Percentiles rank a stretch among this genome's conserved stretches.
phyloP scores from a whole-genome alignment of 2,888 invertebrate genomes.

The Incurvaria masculella region DNA sequence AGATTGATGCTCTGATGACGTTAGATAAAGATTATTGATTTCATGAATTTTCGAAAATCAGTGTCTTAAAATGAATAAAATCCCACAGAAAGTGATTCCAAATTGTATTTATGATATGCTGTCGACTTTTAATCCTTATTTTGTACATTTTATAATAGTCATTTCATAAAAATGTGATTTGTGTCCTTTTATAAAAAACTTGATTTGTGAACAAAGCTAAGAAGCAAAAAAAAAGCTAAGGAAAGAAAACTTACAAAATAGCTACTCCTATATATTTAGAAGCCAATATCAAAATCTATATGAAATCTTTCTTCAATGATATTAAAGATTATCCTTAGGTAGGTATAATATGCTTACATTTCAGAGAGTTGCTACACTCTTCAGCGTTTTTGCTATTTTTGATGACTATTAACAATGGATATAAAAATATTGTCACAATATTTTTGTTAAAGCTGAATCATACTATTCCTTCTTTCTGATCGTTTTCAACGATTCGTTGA shows the following conservation, averaged over 20 bases:
- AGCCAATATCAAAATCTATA: background rate
- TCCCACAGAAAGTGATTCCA: constrained; percentile 26
- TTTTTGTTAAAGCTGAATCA: too few species aligned
- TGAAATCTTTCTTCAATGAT: constrained; percentile 11
- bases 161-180: background rate
- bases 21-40: too few species aligned
- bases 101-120: constrained; percentile 48
- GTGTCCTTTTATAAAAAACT: background rate
- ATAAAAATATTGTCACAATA: background rate
- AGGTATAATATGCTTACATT: background rate
- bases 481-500: too few species aligned
- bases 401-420: background rate
- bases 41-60: background rate
- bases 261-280: background rate
- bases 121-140: constrained; percentile 27
- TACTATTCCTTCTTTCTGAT: too few species aligned
- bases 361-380: background rate
- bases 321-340: background rate
- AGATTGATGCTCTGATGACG: too few species aligned
- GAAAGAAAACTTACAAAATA: background rate
- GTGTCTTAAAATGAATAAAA: constrained; percentile 13
- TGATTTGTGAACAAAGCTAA: background rate
- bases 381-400: background rate
- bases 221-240: background rate
- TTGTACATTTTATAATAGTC: constrained; percentile 28